Evolutionary conservation across 2,113 vertebrate species (phyloP).

Genomic region (Tupaia chinensis): DNA sequence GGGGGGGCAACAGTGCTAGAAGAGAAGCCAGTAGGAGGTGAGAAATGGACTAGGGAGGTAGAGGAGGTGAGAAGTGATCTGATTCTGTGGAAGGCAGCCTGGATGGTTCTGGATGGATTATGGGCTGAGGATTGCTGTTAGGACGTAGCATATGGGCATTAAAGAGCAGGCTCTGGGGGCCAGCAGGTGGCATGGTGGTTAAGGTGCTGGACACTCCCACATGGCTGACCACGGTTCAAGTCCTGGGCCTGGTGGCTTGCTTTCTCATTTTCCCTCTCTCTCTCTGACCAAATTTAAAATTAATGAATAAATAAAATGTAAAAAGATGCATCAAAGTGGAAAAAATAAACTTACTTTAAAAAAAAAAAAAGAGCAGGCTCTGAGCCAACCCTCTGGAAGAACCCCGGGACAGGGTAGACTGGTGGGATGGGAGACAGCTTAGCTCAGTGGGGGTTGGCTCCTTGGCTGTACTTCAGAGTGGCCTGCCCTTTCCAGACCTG

Average conservation of each 20-base stretch:
- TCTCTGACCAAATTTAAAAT: too few relatives aligned
- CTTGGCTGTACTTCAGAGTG: background rate
- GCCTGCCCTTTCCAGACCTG: background rate
- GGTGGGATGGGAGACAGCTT: background rate
- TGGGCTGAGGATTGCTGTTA: background rate
- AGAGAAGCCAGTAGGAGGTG: background rate
- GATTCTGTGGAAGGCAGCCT: background rate
- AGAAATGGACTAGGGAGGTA: background rate
- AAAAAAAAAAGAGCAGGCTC: background rate
- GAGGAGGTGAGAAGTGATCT: background rate
- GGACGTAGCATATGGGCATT: background rate
- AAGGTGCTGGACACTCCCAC: too few relatives aligned
- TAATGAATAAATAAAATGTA: too few relatives aligned
- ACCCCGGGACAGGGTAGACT: too few relatives aligned
- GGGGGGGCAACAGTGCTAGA: background rate
- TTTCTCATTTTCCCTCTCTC: too few relatives aligned
- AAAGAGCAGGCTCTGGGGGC: background rate
- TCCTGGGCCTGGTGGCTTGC: too few relatives aligned
- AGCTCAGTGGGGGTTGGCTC: background rate
- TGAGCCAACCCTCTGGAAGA: background rate
- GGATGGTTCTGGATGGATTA: background rate
- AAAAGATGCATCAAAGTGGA: too few relatives aligned
- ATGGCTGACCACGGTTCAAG: too few relatives aligned
- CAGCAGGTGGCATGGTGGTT: too few relatives aligned
- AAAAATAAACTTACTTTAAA: too few relatives aligned